Percentiles rank a stretch among this genome's conserved stretches.
phyloP scores from a whole-genome alignment of 2,888 invertebrate species.

The Steromphala cineraria region DNA sequence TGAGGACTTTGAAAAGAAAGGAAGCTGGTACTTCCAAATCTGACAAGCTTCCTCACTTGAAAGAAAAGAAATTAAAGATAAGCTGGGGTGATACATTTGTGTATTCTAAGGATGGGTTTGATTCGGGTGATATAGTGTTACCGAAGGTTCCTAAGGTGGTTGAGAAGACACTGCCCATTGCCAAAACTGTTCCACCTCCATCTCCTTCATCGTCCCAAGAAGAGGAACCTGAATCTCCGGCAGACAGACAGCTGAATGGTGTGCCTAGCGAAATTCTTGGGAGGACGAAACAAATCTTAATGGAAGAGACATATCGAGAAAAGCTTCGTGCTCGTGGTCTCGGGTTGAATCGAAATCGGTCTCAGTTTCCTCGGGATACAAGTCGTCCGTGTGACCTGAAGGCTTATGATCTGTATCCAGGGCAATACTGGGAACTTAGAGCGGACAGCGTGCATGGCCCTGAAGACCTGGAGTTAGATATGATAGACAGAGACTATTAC shows the following conservation, averaged over 20 bases:
- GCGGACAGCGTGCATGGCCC: slow-evolving; percentile 30
- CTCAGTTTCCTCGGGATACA: background rate
- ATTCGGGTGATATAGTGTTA: background rate
- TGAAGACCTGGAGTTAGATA: slow-evolving; percentile 34
- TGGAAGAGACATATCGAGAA: slow-evolving; percentile 11
- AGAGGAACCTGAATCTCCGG: background rate
- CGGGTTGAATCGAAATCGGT: background rate
- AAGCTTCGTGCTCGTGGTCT: background rate
- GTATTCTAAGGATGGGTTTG: background rate
- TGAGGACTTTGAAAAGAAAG: background rate
- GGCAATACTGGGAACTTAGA: slow-evolving; percentile 37
- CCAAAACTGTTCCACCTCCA: background rate
- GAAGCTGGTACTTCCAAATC: background rate
- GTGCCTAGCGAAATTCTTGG: background rate
- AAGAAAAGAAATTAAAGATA: background rate
- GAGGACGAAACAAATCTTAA: background rate
- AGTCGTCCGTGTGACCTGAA: background rate
- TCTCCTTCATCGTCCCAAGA: background rate
- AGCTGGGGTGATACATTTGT: background rate
- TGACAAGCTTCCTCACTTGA: background rate
- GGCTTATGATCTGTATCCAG: slow-evolving; percentile 27
- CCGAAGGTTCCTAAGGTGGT: background rate
- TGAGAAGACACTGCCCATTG: background rate
- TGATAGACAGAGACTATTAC: slow-evolving; percentile 37
- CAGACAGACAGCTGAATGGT: background rate